phyloP scores from a whole-genome alignment of 2,797 vertebrate species.

The Hozukius guyotensis region DNA sequence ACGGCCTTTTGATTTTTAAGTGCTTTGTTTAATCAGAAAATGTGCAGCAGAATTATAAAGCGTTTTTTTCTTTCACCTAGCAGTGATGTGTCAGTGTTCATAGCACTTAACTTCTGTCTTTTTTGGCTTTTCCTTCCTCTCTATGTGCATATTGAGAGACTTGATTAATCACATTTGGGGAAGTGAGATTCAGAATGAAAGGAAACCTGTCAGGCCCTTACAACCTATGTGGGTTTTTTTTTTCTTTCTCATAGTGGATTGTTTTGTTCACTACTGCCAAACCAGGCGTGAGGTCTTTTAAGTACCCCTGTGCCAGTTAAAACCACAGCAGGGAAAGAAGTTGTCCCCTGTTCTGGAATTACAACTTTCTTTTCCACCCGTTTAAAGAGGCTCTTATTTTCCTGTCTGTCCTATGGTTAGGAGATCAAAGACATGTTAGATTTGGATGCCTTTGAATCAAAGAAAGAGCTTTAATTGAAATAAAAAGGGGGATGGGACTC shows the following conservation, averaged over 20 bases:
- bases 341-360: constrained; percentile 63
- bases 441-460: constrained; percentile 71
- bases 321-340: constrained; percentile 60
- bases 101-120: constrained; percentile 35
- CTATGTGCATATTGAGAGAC: constrained; percentile 35
- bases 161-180: constrained; percentile 68
- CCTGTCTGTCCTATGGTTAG: constrained; percentile 60
- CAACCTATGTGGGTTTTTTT: constrained; percentile 22
- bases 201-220: constrained; percentile 52
- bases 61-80: not conserved
- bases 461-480: constrained; percentile 77
- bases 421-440: constrained; percentile 75
- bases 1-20: not conserved
- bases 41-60: not conserved
- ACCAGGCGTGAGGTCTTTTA: constrained; percentile 59
- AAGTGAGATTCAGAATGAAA: constrained; percentile 61
- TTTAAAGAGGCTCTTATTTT: constrained; percentile 62
- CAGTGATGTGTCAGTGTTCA: constrained; percentile 23
- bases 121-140: constrained; percentile 36
- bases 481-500: constrained; percentile 55
- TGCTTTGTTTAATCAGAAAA: constrained; percentile 31
- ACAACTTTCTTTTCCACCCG: constrained; percentile 45
- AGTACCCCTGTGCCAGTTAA: constrained; percentile 45
- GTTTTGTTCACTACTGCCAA: constrained; percentile 70
- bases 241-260: constrained; percentile 50